A percentile compares a stretch with the other conserved stretches of the same genome.
Evolutionary conservation across 2,888 invertebrate genomes (phyloP).

Genomic region (Lathronympha strigana): DNA sequence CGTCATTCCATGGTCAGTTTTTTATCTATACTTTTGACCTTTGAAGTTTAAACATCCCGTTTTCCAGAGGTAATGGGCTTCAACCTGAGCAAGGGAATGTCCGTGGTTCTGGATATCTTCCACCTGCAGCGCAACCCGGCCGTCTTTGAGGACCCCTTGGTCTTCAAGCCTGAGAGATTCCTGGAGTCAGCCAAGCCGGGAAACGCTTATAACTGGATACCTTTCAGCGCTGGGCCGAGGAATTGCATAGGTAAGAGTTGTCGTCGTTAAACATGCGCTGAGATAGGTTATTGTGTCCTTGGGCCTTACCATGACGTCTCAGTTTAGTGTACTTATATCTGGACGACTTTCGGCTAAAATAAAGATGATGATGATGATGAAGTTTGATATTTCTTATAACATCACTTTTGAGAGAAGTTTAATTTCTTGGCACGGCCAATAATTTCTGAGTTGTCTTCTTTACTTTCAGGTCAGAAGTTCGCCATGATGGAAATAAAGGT

Average conservation of each 20-base stretch:
- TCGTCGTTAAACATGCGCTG: too few relatives aligned
- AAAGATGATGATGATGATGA: too few relatives aligned
- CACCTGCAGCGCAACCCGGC: slow-evolving; percentile 86
- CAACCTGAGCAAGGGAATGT: slow-evolving; percentile 73
- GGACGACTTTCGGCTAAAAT: too few relatives aligned
- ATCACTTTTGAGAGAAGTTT: too few relatives aligned
- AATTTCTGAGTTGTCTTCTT: slow-evolving; percentile 44
- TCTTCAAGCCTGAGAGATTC: slow-evolving; percentile 89
- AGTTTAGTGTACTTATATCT: too few relatives aligned
- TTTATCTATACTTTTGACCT: slow-evolving; percentile 44
- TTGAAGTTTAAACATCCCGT: not conserved
- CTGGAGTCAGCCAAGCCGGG: slow-evolving; percentile 78
- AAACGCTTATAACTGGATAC: slow-evolving; percentile 86
- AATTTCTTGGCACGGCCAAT: too few relatives aligned
- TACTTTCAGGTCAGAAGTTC: slow-evolving; percentile 73
- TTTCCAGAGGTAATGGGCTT: slow-evolving; percentile 70
- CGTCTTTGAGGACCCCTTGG: slow-evolving; percentile 86
- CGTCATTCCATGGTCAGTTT: too few relatives aligned
- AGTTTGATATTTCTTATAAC: too few relatives aligned
- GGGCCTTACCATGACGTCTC: too few relatives aligned
- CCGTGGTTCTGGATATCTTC: slow-evolving; percentile 79
- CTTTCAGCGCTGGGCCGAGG: slow-evolving; percentile 87
- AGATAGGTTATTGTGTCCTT: too few relatives aligned
- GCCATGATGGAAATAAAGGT: slow-evolving; percentile 83
- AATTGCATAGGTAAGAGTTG: slow-evolving; percentile 80